Percentiles rank a stretch among this genome's conserved stretches.
These are phyloP conservation scores for Penaeus japonicus DNA, from an alignment of 1,140 invertebrate species.

Conservation along the genomic window DNA sequence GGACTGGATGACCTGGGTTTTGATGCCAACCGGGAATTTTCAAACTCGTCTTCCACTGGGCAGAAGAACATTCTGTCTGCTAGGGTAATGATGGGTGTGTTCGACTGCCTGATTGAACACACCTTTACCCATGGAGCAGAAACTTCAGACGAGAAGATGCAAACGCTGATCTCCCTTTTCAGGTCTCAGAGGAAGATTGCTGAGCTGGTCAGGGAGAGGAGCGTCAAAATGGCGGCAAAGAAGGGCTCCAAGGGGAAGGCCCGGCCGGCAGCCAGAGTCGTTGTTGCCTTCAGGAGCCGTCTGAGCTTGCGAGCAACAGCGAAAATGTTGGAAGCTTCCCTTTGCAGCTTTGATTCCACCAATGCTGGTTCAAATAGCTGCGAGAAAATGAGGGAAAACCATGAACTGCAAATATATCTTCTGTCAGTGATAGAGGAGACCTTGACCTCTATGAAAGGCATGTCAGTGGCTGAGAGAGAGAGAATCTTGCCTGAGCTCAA, in stretches of 20 bases:
- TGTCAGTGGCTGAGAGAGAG: slow-evolving; percentile 34
- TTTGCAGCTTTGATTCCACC: not conserved
- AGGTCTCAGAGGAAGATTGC: slow-evolving; percentile 54
- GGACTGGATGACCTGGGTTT: slow-evolving; percentile 58
- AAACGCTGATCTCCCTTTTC: slow-evolving; percentile 37
- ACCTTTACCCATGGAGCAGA: slow-evolving; percentile 51
- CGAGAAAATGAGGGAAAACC: slow-evolving; percentile 26
- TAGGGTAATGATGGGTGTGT: slow-evolving; percentile 63
- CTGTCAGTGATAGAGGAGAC: slow-evolving; percentile 35
- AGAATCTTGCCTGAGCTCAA: slow-evolving; percentile 44
- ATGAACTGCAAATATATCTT: slow-evolving; percentile 45
- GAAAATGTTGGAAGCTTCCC: slow-evolving; percentile 14
- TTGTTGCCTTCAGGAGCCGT: slow-evolving; percentile 14
- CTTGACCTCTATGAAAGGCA: slow-evolving; percentile 20
- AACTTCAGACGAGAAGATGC: slow-evolving; percentile 19
- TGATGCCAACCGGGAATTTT: slow-evolving; percentile 65
- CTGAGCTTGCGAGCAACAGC: slow-evolving; percentile 33
- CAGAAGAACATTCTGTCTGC: slow-evolving; percentile 64
- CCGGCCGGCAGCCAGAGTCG: not conserved
- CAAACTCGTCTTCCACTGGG: slow-evolving; percentile 62
- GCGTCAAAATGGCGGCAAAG: slow-evolving; percentile 21
- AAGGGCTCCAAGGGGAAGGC: slow-evolving; percentile 31
- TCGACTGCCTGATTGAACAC: slow-evolving; percentile 66
- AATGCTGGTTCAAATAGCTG: not conserved
- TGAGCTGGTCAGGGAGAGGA: slow-evolving; percentile 41